Conservation (phyloP, 2,888 invertebrate species). For the Limulus polyphemus region DNA sequence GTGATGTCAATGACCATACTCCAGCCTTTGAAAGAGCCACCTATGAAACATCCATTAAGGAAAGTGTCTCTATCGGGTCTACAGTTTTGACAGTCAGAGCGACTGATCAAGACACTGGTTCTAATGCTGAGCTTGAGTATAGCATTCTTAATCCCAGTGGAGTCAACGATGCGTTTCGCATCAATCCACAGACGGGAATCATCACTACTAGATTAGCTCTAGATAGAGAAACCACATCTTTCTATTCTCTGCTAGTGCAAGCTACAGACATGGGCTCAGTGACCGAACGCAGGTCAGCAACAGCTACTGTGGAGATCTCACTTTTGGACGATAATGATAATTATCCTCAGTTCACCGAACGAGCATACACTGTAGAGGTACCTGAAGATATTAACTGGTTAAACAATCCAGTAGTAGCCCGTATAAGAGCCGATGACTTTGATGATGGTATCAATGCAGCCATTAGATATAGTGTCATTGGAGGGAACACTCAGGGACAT, state of each 20-base stretch:
- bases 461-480: conserved; percentile 85
- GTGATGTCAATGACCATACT: conserved; percentile 89
- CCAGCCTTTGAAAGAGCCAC: conserved; percentile 84
- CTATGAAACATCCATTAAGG: conserved; percentile 75
- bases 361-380: conserved; percentile 72
- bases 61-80: conserved; percentile 74
- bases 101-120: conserved; percentile 78
- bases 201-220: conserved; percentile 65
- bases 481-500: conserved; percentile 72
- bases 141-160: conserved; percentile 47
- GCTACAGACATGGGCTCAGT: conserved; percentile 76
- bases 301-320: conserved; percentile 66
- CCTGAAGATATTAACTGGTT: conserved; percentile 79
- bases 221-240: conserved; percentile 75
- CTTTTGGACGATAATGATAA: conserved; percentile 76
- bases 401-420: conserved; percentile 67
- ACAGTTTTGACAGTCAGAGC: conserved; percentile 71
- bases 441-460: conserved; percentile 88
- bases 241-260: conserved; percentile 68
- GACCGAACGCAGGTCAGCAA: conserved; percentile 63
- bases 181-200: conserved; percentile 67
- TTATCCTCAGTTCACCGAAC: conserved; percentile 81
- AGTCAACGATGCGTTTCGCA: conserved; percentile 39
- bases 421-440: conserved; percentile 74
- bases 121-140: conserved; percentile 69